These are phyloP conservation scores for Rattus norvegicus DNA, from an alignment of 2,113 vertebrate genomes.

Conservation along the genomic window DNA sequence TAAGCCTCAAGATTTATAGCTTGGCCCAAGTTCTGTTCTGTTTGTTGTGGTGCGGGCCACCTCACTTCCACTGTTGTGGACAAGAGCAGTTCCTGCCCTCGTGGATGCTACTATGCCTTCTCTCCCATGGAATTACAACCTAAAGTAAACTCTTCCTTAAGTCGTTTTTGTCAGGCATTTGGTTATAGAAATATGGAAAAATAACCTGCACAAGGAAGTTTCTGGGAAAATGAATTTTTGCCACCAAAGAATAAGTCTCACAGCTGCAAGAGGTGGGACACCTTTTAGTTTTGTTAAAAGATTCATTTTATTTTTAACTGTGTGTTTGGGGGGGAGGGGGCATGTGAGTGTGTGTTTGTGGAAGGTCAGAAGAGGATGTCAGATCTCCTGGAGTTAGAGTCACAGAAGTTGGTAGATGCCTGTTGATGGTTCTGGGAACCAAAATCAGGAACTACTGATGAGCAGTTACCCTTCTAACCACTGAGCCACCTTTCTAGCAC, in stretches of 20 bases:
- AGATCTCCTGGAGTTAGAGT: not conserved
- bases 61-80: not conserved
- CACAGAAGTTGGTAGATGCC: not conserved
- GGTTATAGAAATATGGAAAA: not conserved
- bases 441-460: not conserved
- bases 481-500: not conserved
- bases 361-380: not conserved
- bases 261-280: not conserved
- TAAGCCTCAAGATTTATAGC: not conserved
- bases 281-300: not conserved
- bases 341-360: not conserved
- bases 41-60: not conserved
- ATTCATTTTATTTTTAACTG: not conserved
- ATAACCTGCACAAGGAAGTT: not conserved
- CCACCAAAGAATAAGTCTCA: not conserved
- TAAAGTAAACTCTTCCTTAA: not conserved
- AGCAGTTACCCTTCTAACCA: not conserved
- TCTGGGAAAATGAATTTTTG: constrained; percentile 10
- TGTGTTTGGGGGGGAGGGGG: too few species aligned
- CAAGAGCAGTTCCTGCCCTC: not conserved
- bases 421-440: not conserved
- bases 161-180: not conserved
- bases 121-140: not conserved
- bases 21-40: not conserved
- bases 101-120: not conserved